Conservation (phyloP, 2,797 vertebrate species). For the Spondyliosoma cantharus region DNA sequence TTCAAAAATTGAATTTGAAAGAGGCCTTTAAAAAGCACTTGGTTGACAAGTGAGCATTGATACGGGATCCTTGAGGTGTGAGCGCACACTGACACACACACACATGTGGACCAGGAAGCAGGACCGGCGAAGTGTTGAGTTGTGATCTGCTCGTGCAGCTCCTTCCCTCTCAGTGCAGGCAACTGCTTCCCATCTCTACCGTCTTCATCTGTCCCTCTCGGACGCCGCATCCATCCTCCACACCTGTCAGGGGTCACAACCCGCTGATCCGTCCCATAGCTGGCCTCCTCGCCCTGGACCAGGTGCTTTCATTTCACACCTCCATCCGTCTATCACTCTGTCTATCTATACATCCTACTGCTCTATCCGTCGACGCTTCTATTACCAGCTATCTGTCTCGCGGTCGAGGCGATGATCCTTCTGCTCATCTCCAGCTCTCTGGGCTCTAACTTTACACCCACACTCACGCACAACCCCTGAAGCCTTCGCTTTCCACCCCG, state of each 20-base stretch:
- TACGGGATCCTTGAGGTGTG: slow-evolving; percentile 23
- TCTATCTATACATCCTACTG: slow-evolving; percentile 59
- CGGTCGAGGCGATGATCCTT: slow-evolving; percentile 61
- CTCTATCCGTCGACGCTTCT: slow-evolving; percentile 41
- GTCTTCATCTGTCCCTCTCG: slow-evolving; percentile 58
- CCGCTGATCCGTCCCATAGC: slow-evolving; percentile 39
- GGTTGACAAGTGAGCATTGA: slow-evolving; percentile 24
- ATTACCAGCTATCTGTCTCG: slow-evolving; percentile 59
- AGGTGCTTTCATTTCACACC: slow-evolving; percentile 71
- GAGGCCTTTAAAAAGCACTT: slow-evolving; percentile 30
- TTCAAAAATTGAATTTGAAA: slow-evolving; percentile 39
- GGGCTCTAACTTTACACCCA: slow-evolving; percentile 49
- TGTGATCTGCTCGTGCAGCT: slow-evolving; percentile 50
- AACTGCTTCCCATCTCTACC: slow-evolving; percentile 40
- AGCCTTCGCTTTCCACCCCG: slow-evolving; percentile 30
- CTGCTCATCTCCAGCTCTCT: slow-evolving; percentile 63
- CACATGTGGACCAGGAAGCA: slow-evolving; percentile 37
- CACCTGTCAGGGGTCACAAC: slow-evolving; percentile 73
- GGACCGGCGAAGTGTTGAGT: slow-evolving; percentile 59
- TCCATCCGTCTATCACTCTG: slow-evolving; percentile 48
- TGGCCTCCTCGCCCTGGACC: slow-evolving; percentile 35
- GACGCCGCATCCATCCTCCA: slow-evolving; percentile 61
- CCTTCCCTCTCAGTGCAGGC: slow-evolving; percentile 13
- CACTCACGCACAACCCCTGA: slow-evolving; percentile 15
- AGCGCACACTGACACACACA: slow-evolving; percentile 18